phyloP scores from a whole-genome alignment of 2,888 invertebrate species.

The Erebia palarica region DNA sequence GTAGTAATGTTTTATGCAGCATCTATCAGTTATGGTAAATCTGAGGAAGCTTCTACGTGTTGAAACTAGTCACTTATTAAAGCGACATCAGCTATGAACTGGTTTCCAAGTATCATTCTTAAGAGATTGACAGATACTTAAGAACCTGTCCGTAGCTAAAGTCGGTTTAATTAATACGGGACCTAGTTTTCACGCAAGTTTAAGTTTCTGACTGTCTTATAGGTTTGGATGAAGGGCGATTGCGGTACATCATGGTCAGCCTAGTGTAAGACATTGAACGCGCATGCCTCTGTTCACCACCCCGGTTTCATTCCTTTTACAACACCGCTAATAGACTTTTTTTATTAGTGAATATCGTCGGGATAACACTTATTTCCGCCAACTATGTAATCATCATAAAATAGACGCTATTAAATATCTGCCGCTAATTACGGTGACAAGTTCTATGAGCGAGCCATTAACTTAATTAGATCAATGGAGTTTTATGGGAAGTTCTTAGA shows the following conservation, averaged over 20 bases:
- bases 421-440: constrained; percentile 38
- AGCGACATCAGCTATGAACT: too few relatives aligned
- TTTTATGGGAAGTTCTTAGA: constrained; percentile 39
- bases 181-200: too few relatives aligned
- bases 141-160: too few relatives aligned
- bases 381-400: constrained; percentile 67
- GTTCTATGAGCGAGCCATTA: constrained; percentile 39
- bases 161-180: too few relatives aligned
- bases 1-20: too few relatives aligned
- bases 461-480: constrained; percentile 45
- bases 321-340: constrained; percentile 72
- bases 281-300: constrained; percentile 66
- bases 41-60: too few relatives aligned
- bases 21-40: too few relatives aligned
- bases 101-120: too few relatives aligned
- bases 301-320: constrained; percentile 66
- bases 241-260: not conserved
- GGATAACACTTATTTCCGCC: constrained; percentile 52
- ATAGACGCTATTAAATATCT: constrained; percentile 35
- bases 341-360: constrained; percentile 66
- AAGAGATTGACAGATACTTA: too few relatives aligned
- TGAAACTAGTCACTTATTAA: too few relatives aligned
- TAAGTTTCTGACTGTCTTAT: not conserved
- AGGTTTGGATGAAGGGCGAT: not conserved
- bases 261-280: constrained; percentile 56